Conservation (phyloP, 2,888 invertebrate genomes). For the Euzetes globulus region DNA sequence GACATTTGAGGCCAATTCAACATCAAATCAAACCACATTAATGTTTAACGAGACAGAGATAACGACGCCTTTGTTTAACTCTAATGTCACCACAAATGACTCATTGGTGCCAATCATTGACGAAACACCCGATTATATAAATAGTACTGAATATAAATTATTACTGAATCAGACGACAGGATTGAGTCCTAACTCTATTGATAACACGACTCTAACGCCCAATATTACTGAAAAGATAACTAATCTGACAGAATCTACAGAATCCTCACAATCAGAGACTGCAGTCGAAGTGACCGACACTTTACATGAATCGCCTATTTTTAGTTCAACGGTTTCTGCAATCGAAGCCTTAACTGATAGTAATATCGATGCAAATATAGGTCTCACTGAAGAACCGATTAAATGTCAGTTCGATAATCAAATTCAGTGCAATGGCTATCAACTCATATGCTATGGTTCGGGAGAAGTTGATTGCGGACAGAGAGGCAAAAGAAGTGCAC, state of each 20-base stretch:
- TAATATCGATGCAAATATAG: background rate
- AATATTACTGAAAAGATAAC: background rate
- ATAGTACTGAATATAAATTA: conserved; percentile 9
- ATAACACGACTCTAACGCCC: background rate
- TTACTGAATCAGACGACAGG: background rate
- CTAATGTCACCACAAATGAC: conserved; percentile 18
- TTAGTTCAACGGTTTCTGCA: background rate
- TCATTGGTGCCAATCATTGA: conserved; percentile 14
- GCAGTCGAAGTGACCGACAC: background rate
- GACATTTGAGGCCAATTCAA: background rate
- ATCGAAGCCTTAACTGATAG: background rate
- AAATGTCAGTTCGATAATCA: conserved; percentile 14
- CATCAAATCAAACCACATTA: background rate
- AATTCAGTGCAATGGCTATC: conserved; percentile 1
- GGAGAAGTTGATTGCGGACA: conserved; percentile 15
- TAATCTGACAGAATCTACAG: background rate
- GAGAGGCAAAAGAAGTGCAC: background rate
- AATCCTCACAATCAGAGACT: background rate
- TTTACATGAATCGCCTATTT: conserved; percentile 1
- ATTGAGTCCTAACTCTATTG: background rate
- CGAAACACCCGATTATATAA: conserved; percentile 12
- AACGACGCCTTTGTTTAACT: conserved; percentile 14
- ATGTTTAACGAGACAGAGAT: background rate
- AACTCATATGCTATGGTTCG: background rate
- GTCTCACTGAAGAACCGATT: background rate